Evolutionary conservation across 1,140 invertebrate genomes (phyloP), one percentile per base, ranked within the genome.

Genomic region (Geopemphigus sp.): DNA sequence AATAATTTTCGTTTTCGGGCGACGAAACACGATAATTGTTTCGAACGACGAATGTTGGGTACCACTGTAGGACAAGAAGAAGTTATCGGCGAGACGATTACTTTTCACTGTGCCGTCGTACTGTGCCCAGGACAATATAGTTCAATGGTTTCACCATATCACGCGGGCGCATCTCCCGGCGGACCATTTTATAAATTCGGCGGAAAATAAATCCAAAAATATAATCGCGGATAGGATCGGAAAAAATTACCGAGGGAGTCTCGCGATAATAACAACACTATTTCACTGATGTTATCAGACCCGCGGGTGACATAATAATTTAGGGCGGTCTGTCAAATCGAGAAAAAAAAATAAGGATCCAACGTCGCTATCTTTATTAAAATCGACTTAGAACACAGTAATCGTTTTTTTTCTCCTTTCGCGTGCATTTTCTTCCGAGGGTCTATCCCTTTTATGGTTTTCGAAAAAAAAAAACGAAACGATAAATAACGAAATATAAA

Each of bases 261-360:
- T 66, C 66, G 47, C 39, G 66, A 68, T 68, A 68, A 68, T 68
- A 68, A 68, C 66, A 68, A 68, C 66, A 68, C 66, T 68, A 68
- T 72, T 72, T 53, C 68, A 54, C 47, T 54, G 68, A 72, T 72
- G 68, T 54, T 72, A 72, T 72, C 68, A 17, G 50, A 22, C 68
- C 68, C 50, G 50, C 68, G 68, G 68, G 68, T 54, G 68, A 72
- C 68, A 54, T 72, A 72, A 72, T 72, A 72, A 72, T 72, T 72
- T 72, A 72, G 68, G 68, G 68, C 50, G 68, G 68, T 68, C 66
- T 68, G 66, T 68, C 66, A 68, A 68, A 68, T 68, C 66, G 66
- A 50, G 32, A 68, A 70, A n/a, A 39, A 39, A 70, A 72, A 72
- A 66, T 66, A 72, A 72, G 50, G 68, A 68, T 68, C 50, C 66